phyloP scores from a whole-genome alignment of 2,797 vertebrate species.

The Bradypodion ventrale region DNA sequence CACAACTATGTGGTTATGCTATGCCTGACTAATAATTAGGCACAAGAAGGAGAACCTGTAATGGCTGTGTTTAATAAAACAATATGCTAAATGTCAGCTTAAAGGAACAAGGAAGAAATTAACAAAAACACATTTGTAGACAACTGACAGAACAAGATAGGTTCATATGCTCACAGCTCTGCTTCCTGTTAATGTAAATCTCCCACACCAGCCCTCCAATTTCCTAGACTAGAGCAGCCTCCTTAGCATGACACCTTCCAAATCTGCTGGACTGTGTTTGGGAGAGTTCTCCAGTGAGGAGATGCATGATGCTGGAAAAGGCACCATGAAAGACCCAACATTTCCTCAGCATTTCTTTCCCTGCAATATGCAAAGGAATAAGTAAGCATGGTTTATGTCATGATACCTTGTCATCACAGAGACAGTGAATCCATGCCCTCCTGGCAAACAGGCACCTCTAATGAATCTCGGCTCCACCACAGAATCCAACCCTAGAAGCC shows the following conservation, averaged over 20 bases:
- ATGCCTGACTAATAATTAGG: conserved; percentile 75
- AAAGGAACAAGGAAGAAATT: conserved; percentile 56
- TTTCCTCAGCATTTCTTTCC: too few species aligned
- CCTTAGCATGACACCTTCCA: too few species aligned
- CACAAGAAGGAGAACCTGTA: conserved; percentile 69
- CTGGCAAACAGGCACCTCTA: too few species aligned
- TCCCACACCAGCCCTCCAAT: background rate
- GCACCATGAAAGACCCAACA: too few species aligned
- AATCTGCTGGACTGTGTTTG: too few species aligned
- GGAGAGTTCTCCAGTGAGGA: too few species aligned
- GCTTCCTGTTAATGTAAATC: conserved; percentile 20
- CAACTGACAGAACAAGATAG: conserved; percentile 28
- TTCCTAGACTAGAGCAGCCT: too few species aligned
- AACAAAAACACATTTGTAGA: background rate
- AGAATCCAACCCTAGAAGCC: background rate
- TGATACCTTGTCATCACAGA: too few species aligned
- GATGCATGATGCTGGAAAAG: too few species aligned
- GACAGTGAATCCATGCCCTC: too few species aligned
- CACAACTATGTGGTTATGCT: conserved; percentile 72
- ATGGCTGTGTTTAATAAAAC: conserved; percentile 62
- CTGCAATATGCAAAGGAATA: too few species aligned
- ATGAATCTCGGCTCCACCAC: background rate
- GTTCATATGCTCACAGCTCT: conserved; percentile 14
- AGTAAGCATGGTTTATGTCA: too few species aligned
- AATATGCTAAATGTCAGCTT: conserved; percentile 45